Evolutionary conservation across 2,888 invertebrate species (phyloP), one percentile per base, ranked within the genome.

Genomic region (Acrobasis suavella): DNA sequence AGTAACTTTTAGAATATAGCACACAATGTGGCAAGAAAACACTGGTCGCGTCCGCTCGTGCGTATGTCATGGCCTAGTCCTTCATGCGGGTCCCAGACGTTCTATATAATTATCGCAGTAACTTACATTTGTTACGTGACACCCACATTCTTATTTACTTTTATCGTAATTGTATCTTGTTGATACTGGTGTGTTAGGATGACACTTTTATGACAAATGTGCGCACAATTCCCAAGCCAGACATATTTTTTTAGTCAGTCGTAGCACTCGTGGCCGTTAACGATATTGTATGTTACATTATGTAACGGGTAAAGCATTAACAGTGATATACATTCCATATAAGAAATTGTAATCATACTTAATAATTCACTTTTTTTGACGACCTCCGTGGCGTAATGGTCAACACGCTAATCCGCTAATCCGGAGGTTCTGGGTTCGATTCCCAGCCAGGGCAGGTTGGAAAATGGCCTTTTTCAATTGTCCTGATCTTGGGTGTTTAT

Each of bases 91-190:
- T 58, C 49, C 32, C 46, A 39, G 55, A 0, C 38, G 38, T 39
- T 54, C 22, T 32, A 59, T 50, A 58, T 61, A 62, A 54, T 54
- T 61, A 49, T 61, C 60, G 22, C 22, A 32, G n/a, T 60, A 60
- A 38, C 5, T 0, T 17, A 17, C 50, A 51, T 60, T 60, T 60
- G 15, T 39, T 51, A 42, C 52, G 50, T 51, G 60, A 52, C 52
- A 60, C 51, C 17, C 10, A 37, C 17, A 16, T 42, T 22, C 49
- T 58, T 58, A 58, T 58, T 60, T 52, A 42, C 60, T 60, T 60
- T 60, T 51, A 51, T 60, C 51, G 51, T 60, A 60, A 50, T 32
- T 51, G 50, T 50, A 60, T 50, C 17, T 39, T 51, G 51, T 60
- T 12, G 38, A 32, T 42, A 12, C n/a, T 49, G 38, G 15, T 51